Evolutionary conservation across 2,797 vertebrate genomes (phyloP), one percentile per base, ranked within the genome.

Genomic region (Anguilla pacifica): DNA sequence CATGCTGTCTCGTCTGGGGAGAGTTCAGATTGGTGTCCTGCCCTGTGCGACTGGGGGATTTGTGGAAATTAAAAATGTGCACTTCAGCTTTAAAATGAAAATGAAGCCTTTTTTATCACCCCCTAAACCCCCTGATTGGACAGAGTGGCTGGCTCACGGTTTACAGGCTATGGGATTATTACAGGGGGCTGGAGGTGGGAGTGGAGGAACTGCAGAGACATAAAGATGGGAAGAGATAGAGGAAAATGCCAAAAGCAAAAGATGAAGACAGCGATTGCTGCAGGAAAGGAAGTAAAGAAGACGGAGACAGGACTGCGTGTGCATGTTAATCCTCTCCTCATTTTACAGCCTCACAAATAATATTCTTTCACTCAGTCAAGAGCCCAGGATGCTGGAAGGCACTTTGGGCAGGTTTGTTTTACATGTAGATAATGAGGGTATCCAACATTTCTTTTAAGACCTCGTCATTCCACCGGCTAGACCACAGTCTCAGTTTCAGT

Each of bases 21-120:
- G 72, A 28, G 83, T 46, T 89, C 84, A 84, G 82, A 89, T 86
- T 88, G 84, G 85, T 83, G 86, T 11, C 64, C 84, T 89, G 87
- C 67, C 72, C 49, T 28, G 6, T 74, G 22, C 91, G 90, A 84
- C 77, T 55, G 85, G 82, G 64, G 90, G 87, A 90, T 88, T 91
- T 86, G 89, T 90, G 89, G 89, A 88, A 90, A 90, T 89, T 91
- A 91, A 85, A 89, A 89, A 90, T 90, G 89, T 74, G 51, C 87
- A 28, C 35, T 9, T 0, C 79, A 87, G 84, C 86, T 85, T 84
- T 89, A 88, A 91, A 92, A 91, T 51, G 67, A 88, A 87, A 85
- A 86, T 89, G 85, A 81, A 46, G 77, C 55, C n/a, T 87, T 87
- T 87, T 90, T 88, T 90, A 92, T 89, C 89, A 90, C 85, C 35